phyloP scores from a whole-genome alignment of 2,888 invertebrate genomes.

The Strigamia maritima region DNA sequence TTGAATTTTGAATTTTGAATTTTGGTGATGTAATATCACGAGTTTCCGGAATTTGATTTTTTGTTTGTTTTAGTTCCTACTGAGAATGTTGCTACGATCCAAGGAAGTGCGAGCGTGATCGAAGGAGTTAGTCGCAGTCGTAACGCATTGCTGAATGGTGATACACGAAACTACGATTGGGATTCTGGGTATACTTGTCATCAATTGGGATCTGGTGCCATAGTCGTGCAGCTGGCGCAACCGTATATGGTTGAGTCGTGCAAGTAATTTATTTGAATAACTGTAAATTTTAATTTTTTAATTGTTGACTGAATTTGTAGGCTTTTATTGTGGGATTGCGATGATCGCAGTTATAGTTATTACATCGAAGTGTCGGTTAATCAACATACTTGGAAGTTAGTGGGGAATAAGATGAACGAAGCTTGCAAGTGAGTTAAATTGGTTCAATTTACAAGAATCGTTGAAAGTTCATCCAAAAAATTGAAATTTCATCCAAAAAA shows the following conservation, averaged over 20 bases:
- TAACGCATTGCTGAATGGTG: slow-evolving; percentile 93
- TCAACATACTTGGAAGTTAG: slow-evolving; percentile 85
- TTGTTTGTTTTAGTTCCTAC: slow-evolving; percentile 62
- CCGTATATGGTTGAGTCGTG: slow-evolving; percentile 88
- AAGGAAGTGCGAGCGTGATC: slow-evolving; percentile 85
- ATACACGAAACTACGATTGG: slow-evolving; percentile 94
- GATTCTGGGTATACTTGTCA: slow-evolving; percentile 98
- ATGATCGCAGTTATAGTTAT: slow-evolving; percentile 90
- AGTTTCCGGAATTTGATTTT: too few species aligned
- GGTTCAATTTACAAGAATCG: too few species aligned
- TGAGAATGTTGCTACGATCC: slow-evolving; percentile 87
- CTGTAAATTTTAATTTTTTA: too few species aligned
- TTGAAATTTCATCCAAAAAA: too few species aligned
- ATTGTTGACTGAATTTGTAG: slow-evolving; percentile 50
- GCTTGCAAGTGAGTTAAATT: slow-evolving; percentile 64
- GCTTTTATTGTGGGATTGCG: slow-evolving; percentile 94
- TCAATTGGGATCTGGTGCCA: slow-evolving; percentile 89
- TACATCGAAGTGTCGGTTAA: slow-evolving; percentile 93
- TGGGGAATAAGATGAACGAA: slow-evolving; percentile 82
- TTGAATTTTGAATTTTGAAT: neutral
- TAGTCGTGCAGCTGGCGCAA: slow-evolving; percentile 92
- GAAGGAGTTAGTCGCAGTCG: slow-evolving; percentile 92
- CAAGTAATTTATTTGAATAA: slow-evolving; percentile 55
- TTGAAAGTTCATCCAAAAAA: neutral
- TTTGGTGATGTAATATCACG: too few species aligned